These are phyloP conservation scores for Cephus spinipes DNA, from an alignment of 2,888 invertebrate genomes.

Conservation along the genomic window DNA sequence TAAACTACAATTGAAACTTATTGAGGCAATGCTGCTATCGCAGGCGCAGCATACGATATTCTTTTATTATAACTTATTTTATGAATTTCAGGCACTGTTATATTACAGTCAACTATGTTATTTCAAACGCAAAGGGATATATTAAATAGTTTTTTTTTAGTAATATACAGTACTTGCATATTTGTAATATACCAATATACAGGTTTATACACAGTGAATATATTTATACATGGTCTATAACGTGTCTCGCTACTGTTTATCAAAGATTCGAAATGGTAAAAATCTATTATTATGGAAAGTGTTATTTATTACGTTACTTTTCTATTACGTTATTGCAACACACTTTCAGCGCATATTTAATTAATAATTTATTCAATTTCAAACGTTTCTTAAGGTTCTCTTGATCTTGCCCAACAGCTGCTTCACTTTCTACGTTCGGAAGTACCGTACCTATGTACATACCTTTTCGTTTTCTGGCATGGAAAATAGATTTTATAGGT, in stretches of 20 bases:
- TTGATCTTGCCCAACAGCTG: not conserved
- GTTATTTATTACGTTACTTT: not conserved
- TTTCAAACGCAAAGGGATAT: not conserved
- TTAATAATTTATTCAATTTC: not conserved
- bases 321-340: not conserved
- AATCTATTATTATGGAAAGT: not conserved
- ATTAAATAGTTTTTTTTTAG: not conserved
- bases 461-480: not conserved
- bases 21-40: not conserved
- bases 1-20: not conserved
- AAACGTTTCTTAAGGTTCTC: not conserved
- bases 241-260: not conserved
- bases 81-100: not conserved
- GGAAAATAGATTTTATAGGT: not conserved
- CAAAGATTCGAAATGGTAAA: not conserved
- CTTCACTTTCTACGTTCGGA: not conserved
- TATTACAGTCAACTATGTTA: not conserved
- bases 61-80: not conserved
- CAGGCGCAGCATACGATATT: not conserved
- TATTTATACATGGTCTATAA: not conserved
- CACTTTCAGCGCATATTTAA: not conserved
- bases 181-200: not conserved
- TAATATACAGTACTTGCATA: not conserved
- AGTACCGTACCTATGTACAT: not conserved
- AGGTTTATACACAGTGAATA: not conserved